Conservation (phyloP, 1,140 invertebrate species). For the Battus philenor region DNA sequence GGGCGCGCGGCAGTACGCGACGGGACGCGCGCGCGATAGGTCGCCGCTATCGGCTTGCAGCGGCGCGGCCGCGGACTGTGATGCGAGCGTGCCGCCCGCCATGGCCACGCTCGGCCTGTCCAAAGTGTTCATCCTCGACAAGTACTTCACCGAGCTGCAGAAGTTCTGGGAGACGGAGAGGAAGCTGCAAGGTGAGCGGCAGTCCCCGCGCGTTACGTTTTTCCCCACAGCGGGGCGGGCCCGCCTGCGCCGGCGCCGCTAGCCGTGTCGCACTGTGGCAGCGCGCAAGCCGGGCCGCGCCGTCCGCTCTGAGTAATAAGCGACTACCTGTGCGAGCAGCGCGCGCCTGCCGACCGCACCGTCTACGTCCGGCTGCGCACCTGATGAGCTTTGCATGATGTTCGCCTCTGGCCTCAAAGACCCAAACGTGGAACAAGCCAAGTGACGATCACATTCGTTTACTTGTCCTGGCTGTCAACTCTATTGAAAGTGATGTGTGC, state of each 20-base stretch:
- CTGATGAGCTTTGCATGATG: too few species aligned
- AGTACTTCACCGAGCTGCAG: conserved; percentile 96
- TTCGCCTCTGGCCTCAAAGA: too few species aligned
- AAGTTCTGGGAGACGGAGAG: conserved; percentile 98
- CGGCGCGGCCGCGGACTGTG: conserved; percentile 62
- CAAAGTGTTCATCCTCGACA: conserved; percentile 98
- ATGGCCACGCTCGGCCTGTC: conserved; percentile 95
- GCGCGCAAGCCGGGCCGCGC: too few species aligned
- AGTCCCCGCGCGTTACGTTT: conserved; percentile 11
- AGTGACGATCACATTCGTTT: too few species aligned
- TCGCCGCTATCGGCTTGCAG: conserved; percentile 38
- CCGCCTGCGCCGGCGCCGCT: conserved; percentile 35
- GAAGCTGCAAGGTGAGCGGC: conserved; percentile 91
- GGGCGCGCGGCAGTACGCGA: conserved; percentile 33
- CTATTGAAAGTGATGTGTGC: too few species aligned
- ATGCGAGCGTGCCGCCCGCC: conserved; percentile 64
- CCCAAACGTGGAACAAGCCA: too few species aligned
- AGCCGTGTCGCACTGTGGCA: conserved; percentile 34
- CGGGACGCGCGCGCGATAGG: conserved; percentile 40
- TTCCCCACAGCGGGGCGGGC: too few species aligned
- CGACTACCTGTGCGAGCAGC: too few species aligned
- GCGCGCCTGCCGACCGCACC: too few species aligned
- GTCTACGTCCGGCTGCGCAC: too few species aligned
- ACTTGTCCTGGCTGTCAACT: too few species aligned
- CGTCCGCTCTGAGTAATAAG: too few species aligned